Evolutionary conservation across 2,113 vertebrate species (phyloP), one percentile per base, ranked within the genome.

Genomic region (Coreoperca whiteheadi): DNA sequence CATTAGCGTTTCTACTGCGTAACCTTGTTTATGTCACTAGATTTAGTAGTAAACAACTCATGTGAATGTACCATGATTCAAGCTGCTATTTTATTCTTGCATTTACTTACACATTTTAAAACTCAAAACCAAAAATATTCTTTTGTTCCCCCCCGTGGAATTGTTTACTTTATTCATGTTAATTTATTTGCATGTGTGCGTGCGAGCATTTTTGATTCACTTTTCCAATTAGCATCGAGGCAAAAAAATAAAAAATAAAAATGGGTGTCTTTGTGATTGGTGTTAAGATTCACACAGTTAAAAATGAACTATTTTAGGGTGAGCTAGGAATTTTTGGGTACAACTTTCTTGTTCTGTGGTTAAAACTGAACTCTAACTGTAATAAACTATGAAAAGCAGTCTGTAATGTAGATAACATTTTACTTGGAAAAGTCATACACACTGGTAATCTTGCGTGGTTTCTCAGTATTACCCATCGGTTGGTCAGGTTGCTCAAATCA

Each of bases 131-230:
- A 92, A 91, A 92, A 87, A 77, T 54, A 82, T 79, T 51, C 0
- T 64, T 57, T 67, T 41, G 25, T 81, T 71, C 48, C 74, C 46
- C 68, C 48, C 74, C 46, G 81, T 64, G 48, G 84, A 88, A 79
- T 65, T 85, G 89, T 94, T 93, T 88, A 91, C 74, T 74, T 91
- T 93, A 89, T 88, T 56, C 87, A 91, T 94, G 88, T 94, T 94
- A 93, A 93, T 92, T 94, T 95, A 94, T 95, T 94, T 95, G 92
- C 92, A 93, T 92, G 92, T 80, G 83, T 77, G 77, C 6, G 88
- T 43, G 81, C n/a, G 4, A 37, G 59, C 79, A 68, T 81, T 86
- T 88, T 86, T 32, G 77, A 72, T 61, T 86, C 80, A 89, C 73
- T 64, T 85, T 82, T 79, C 2, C 11, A 86, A 85, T 83, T 76